Conservation (phyloP, 2,113 vertebrate species). For the Dipodomys ordii region DNA sequence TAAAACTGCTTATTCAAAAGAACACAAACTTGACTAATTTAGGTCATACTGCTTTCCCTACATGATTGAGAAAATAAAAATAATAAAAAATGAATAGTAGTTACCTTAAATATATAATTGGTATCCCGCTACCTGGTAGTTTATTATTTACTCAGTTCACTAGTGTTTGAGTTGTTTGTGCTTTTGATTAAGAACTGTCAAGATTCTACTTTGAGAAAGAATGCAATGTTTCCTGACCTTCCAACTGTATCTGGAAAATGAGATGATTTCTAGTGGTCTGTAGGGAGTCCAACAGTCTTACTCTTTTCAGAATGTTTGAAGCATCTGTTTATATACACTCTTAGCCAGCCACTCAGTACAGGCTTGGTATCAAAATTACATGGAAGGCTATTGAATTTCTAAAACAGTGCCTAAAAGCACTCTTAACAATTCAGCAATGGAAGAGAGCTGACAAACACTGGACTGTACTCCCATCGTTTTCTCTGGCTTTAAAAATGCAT, state of each 20-base stretch:
- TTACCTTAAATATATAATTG: constrained; percentile 18
- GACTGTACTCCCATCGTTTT: neutral
- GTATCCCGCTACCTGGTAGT: neutral
- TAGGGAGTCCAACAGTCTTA: neutral
- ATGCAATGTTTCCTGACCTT: constrained; percentile 27
- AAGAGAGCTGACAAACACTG: neutral
- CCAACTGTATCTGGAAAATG: neutral
- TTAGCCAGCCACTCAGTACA: neutral
- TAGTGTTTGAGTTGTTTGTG: neutral
- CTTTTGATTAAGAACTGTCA: neutral
- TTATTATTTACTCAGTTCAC: neutral
- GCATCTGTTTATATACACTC: neutral
- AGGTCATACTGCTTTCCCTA: neutral
- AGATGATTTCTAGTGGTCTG: constrained; percentile 16
- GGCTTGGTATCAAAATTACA: constrained; percentile 27
- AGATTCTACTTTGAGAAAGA: neutral
- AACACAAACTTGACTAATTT: constrained; percentile 14
- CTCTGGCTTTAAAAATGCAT: constrained; percentile 20
- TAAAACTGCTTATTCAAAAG: constrained; percentile 40
- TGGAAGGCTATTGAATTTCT: neutral
- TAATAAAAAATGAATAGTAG: neutral
- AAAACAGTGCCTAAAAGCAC: neutral
- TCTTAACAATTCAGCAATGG: neutral
- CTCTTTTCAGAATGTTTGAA: neutral
- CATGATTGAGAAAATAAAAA: constrained; percentile 33